A percentile compares a stretch with the other conserved stretches of the same genome.
These are phyloP conservation scores for Empis stercorea DNA, from an alignment of 2,888 invertebrate genomes.

Conservation along the genomic window DNA sequence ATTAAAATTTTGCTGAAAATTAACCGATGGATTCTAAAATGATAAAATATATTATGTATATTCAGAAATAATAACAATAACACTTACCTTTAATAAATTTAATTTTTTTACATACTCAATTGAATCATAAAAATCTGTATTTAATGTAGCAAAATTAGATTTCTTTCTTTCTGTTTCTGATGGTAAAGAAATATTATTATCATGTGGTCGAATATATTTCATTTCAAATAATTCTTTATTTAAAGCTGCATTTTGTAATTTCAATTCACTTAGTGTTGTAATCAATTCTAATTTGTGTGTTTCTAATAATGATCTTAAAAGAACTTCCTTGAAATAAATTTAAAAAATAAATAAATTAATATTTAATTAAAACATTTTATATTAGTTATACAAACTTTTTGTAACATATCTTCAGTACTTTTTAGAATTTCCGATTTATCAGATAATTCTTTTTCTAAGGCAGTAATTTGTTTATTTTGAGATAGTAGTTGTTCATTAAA, in stretches of 20 bases:
- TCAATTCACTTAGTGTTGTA: slow-evolving; percentile 84
- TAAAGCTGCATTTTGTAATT: slow-evolving; percentile 70
- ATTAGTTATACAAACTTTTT: not conserved
- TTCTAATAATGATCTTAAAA: slow-evolving; percentile 78
- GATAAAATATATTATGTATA: too few relatives aligned
- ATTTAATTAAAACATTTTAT: not conserved
- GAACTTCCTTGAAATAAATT: slow-evolving; percentile 46
- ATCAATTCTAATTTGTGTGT: slow-evolving; percentile 89
- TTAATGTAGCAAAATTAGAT: too few relatives aligned
- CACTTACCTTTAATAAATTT: too few relatives aligned
- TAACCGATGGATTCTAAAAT: too few relatives aligned
- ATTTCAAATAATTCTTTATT: slow-evolving; percentile 81
- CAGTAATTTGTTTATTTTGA: too few relatives aligned
- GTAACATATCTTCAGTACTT: not conserved
- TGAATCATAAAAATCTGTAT: too few relatives aligned
- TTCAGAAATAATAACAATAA: too few relatives aligned
- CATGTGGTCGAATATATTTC: slow-evolving; percentile 37
- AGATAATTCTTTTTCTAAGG: not conserved
- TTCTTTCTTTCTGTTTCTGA: slow-evolving; percentile 20
- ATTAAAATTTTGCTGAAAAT: too few relatives aligned
- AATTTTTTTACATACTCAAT: too few relatives aligned
- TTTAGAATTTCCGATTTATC: not conserved
- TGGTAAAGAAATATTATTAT: slow-evolving; percentile 20
- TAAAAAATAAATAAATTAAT: not conserved
- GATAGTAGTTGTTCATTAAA: too few relatives aligned